These are phyloP conservation scores for Cheilosia urbana DNA, from an alignment of 2,888 invertebrate species.

Conservation along the genomic window DNA sequence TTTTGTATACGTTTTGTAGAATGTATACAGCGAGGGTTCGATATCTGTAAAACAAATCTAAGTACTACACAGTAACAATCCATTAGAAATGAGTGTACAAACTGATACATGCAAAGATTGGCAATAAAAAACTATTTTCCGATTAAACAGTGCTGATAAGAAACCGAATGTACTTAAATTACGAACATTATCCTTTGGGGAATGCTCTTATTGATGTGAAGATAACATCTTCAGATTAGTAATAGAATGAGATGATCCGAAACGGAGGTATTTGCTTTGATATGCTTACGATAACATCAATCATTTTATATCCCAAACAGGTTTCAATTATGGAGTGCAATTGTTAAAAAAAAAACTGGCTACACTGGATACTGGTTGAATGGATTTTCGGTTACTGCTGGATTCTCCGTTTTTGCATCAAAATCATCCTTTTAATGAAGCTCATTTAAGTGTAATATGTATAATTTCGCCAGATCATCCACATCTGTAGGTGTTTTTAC, in stretches of 20 bases:
- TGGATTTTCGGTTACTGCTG: too few species aligned
- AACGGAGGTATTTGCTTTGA: constrained; percentile 14
- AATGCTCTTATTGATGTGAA: constrained; percentile 61
- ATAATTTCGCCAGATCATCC: too few species aligned
- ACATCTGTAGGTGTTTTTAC: too few species aligned
- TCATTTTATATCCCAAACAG: constrained; percentile 24
- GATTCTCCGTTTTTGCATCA: too few species aligned
- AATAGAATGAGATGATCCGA: constrained; percentile 13
- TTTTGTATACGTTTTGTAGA: constrained; percentile 34
- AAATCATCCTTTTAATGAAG: too few species aligned
- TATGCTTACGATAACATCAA: constrained; percentile 34
- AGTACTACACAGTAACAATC: constrained; percentile 35
- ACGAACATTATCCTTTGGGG: constrained; percentile 54
- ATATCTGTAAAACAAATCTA: constrained; percentile 51
- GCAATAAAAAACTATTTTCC: constrained; percentile 70
- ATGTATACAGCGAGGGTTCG: constrained; percentile 54
- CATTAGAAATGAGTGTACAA: constrained; percentile 65
- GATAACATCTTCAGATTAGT: constrained; percentile 59
- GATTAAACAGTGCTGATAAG: constrained; percentile 62
- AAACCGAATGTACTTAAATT: constrained; percentile 65
- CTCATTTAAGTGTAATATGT: too few species aligned
- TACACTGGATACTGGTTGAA: too few species aligned
- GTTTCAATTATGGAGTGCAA: background rate
- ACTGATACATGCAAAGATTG: constrained; percentile 61
- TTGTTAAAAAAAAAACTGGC: background rate